Base-by-base conservation (phyloP, 1,140 invertebrate species). In the Intoshia linei region DNA sequence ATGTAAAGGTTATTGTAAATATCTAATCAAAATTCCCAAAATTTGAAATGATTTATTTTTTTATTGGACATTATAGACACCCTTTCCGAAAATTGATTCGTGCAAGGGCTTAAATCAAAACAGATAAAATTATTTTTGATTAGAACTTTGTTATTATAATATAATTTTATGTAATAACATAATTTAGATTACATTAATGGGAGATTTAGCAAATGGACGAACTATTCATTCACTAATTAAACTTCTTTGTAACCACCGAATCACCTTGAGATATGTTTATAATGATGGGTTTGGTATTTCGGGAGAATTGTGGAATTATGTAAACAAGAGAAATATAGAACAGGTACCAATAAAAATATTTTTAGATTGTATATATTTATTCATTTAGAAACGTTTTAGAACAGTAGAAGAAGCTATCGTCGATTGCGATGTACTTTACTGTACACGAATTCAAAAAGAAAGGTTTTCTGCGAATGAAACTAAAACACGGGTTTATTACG, bases 401-500 rank as follows among this genome's bases (percentile, higher is more conserved):
- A 64, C 52, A 14, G 57, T 98, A 29, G 73, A 90, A 52, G 68
- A 73, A 30, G 76, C 74, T 11, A 52, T 98, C 6, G 67, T 69
- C 0, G 74, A 79, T 36, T 87, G 81, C 4, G 87, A 98, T 62
- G 81, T 98, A 13, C 52, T 95, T 2, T 95, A 95, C 46, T 81
- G 93, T 72, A 98, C 87, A 0, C 65, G 87, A 42, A 90, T 98
- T 45, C 87, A 98, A 54, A 67, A 70, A 21, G 87, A 98, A 60
- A 63, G 87, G 44, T 95, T 98, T 58, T 47, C 60, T 0, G 68
- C 65, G 23, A 58, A 70, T 45, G 68, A 73, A 41, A 77, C 87
- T 47, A 95, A 90, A 55, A 61, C 79, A 36, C 65, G 71, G 66
- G 74, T 76, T 61, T 49, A 27, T n/a, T 33, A 25, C 23, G 14